These are phyloP conservation scores for Suricata suricatta DNA, from an alignment of 2,113 vertebrate genomes.

Conservation along the genomic window DNA sequence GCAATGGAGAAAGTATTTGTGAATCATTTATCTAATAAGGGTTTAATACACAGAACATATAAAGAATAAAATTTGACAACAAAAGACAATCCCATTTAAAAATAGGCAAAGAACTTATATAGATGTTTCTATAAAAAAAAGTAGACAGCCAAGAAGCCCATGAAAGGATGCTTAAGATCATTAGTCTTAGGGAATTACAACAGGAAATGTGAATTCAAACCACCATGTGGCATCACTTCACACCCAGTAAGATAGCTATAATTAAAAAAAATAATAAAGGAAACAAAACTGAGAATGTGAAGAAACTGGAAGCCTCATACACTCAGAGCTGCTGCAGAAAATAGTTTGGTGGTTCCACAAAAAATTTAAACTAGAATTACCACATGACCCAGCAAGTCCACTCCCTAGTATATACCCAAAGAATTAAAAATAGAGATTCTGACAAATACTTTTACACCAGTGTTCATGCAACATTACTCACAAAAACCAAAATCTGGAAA, in stretches of 20 bases:
- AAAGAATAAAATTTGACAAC: neutral
- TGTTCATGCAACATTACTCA: neutral
- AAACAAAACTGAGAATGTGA: neutral
- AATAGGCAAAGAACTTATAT: neutral
- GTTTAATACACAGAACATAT: neutral
- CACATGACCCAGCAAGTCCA: neutral
- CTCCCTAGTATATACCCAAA: neutral
- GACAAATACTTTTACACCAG: neutral
- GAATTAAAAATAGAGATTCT: neutral
- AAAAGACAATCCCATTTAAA: neutral
- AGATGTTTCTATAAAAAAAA: neutral
- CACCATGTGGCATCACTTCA: neutral
- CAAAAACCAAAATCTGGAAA: neutral
- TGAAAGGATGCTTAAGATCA: neutral
- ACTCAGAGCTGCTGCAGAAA: neutral
- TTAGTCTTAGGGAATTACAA: neutral
- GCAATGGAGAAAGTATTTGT: neutral
- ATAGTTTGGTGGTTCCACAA: neutral
- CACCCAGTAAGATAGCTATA: neutral
- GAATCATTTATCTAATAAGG: neutral
- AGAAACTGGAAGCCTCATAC: neutral
- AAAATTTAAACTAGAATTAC: neutral
- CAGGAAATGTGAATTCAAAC: constrained; percentile 29
- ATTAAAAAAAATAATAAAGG: neutral
- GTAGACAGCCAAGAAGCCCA: neutral